Evolutionary conservation across 2,113 vertebrate genomes (phyloP).

Genomic region (Clarias batrachus): DNA sequence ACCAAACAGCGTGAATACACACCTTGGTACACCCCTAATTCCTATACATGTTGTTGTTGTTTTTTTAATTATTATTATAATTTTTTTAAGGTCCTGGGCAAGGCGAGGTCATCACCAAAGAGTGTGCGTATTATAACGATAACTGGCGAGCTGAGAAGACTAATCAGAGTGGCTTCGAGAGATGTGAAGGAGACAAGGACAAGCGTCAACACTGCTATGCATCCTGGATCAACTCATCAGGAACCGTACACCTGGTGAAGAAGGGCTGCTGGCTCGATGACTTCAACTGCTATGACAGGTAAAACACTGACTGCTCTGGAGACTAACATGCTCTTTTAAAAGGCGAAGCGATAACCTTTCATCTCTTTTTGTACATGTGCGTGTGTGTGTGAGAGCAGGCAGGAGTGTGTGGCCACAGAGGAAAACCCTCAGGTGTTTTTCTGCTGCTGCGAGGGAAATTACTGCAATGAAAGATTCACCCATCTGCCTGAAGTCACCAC

Average conservation of each 20-base stretch:
- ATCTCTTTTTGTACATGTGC: not conserved
- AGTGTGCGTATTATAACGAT: conserved; percentile 96
- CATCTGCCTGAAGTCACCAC: conserved; percentile 88
- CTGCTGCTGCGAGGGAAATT: conserved; percentile 99
- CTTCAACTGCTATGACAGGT: conserved; percentile 99
- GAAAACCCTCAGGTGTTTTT: conserved; percentile 98
- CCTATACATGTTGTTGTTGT: no score
- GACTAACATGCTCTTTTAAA: not conserved
- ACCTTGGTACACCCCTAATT: no score
- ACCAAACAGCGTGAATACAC: no score
- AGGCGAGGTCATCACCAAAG: conserved; percentile 87
- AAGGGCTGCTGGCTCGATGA: conserved; percentile 98
- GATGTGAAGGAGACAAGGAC: conserved; percentile 93
- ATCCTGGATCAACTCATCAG: conserved; percentile 96
- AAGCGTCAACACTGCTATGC: conserved; percentile 96
- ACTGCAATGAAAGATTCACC: conserved; percentile 95
- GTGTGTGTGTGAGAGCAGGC: conserved; percentile 70
- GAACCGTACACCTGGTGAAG: conserved; percentile 93
- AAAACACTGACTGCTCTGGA: not conserved
- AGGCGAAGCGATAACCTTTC: no score
- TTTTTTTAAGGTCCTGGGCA: conserved; percentile 80
- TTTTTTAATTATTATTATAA: not conserved
- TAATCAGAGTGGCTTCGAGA: conserved; percentile 93
- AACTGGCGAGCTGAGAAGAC: conserved; percentile 95
- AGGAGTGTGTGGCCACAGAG: conserved; percentile 95